These are phyloP conservation scores for Apteryx mantelli DNA, from an alignment of 2,113 vertebrate species.

Conservation along the genomic window DNA sequence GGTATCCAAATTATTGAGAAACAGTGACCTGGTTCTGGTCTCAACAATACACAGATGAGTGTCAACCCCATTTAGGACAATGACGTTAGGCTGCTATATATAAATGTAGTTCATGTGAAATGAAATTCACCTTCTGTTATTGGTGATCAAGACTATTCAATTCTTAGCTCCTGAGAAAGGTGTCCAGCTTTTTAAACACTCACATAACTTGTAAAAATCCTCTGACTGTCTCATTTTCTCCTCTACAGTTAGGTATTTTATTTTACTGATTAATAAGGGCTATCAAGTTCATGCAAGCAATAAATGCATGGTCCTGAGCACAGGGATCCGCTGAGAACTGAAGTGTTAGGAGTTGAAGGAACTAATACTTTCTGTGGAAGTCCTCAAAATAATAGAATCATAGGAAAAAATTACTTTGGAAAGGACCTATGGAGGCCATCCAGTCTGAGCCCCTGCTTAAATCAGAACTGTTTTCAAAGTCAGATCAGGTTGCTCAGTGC, in stretches of 20 bases:
- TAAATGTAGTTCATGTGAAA: not conserved
- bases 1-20: not conserved
- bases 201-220: not conserved
- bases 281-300: not conserved
- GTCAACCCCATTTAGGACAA: not conserved
- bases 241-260: not conserved
- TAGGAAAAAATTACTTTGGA: not conserved
- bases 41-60: not conserved
- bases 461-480: not conserved
- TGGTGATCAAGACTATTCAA: not conserved
- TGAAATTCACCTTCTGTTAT: not conserved
- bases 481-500: not conserved
- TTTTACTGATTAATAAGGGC: not conserved
- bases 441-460: not conserved
- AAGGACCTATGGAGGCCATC: rapidly evolving
- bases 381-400: not conserved
- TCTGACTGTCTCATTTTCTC: not conserved
- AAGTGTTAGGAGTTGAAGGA: not conserved
- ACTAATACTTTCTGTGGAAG: not conserved
- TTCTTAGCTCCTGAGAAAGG: not conserved
- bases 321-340: not conserved
- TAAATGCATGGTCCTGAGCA: not conserved
- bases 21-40: not conserved
- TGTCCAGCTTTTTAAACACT: not conserved
- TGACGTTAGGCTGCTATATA: not conserved